Conservation (phyloP, 2,797 vertebrate genomes). For the Dermochelys coriacea region DNA sequence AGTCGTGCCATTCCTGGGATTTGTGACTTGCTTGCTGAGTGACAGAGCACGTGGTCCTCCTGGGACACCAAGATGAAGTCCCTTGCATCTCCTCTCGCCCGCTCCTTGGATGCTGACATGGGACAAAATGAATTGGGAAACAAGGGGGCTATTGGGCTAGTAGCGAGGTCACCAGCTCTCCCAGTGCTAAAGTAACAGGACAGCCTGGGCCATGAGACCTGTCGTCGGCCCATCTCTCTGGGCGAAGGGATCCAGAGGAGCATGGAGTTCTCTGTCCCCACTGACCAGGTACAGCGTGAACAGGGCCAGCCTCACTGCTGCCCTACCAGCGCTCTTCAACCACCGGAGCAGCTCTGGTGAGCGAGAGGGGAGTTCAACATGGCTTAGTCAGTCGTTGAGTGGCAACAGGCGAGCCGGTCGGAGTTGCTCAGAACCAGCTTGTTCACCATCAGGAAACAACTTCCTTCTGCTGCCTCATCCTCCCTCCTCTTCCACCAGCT, state of each 20-base stretch:
- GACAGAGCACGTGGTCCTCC: too few relatives aligned
- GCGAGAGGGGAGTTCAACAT: background rate
- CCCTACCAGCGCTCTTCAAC: background rate
- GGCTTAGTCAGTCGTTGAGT: background rate
- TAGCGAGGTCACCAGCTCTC: background rate
- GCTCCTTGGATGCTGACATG: background rate
- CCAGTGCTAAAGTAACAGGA: background rate
- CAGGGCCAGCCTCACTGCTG: background rate
- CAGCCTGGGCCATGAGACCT: background rate
- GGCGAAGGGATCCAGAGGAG: background rate
- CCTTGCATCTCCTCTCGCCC: background rate
- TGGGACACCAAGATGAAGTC: background rate
- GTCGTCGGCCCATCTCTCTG: background rate
- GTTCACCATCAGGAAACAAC: background rate
- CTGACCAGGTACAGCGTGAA: background rate
- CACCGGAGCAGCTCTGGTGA: background rate
- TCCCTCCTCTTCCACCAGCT: background rate
- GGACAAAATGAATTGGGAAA: background rate
- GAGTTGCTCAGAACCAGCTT: background rate
- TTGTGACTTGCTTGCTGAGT: background rate
- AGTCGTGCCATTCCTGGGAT: background rate
- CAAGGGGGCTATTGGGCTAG: background rate
- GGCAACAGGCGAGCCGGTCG: background rate
- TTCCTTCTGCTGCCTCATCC: background rate
- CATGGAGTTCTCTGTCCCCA: background rate